Evolutionary conservation across 2,888 invertebrate genomes (phyloP).

Genomic region (Tortrix viridana): DNA sequence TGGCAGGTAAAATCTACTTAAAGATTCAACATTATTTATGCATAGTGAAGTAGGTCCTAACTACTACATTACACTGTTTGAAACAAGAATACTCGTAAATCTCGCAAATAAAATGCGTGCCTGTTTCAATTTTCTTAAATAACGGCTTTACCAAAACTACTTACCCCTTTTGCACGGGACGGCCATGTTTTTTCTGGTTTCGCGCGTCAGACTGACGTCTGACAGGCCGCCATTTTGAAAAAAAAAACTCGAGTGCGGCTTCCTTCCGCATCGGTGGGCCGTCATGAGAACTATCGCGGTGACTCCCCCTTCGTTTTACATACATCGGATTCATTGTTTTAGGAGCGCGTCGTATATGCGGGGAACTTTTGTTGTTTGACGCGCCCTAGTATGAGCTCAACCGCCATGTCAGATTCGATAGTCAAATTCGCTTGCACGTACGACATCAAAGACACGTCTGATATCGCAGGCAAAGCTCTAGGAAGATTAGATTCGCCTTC

Average conservation of each 20-base stretch:
- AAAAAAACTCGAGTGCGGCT: conserved; percentile 78
- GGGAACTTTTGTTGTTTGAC: conserved; percentile 74
- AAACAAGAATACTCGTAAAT: not conserved
- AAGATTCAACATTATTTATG: not conserved
- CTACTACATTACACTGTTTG: no score
- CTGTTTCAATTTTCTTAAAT: conserved; percentile 14
- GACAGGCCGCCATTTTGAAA: conserved; percentile 82
- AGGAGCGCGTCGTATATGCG: conserved; percentile 68
- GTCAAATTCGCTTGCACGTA: conserved; percentile 21
- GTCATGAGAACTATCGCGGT: conserved; percentile 79
- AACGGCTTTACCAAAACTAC: conserved; percentile 49
- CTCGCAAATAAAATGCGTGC: not conserved
- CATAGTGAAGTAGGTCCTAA: no score
- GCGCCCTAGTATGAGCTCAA: conserved; percentile 60
- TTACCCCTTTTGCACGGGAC: conserved; percentile 58
- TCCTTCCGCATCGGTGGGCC: conserved; percentile 80
- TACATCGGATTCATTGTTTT: conserved; percentile 82
- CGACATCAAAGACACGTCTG: conserved; percentile 32
- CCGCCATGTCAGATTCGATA: conserved; percentile 50
- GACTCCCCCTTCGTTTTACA: conserved; percentile 80
- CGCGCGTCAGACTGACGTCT: conserved; percentile 72
- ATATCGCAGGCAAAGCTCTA: conserved; percentile 10
- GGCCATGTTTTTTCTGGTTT: conserved; percentile 78
- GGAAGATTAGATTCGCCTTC: conserved; percentile 23
- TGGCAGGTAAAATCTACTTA: not conserved